Evolutionary conservation across 2,888 invertebrate species (phyloP), one percentile per base, ranked within the genome.

Genomic region (Ornithoptera priamus): DNA sequence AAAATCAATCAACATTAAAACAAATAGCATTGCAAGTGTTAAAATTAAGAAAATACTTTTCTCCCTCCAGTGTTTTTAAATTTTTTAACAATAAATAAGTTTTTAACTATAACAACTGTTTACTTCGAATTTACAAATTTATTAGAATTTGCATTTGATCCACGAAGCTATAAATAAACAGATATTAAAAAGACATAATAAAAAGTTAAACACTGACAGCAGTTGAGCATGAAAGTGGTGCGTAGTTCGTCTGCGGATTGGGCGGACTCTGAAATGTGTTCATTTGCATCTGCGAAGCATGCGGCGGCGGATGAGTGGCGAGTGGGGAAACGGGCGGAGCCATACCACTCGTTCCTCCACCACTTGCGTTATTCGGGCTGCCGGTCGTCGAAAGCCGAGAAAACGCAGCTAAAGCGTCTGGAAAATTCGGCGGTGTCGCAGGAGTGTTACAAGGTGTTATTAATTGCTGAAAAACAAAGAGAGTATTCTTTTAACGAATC

Each of bases 391-490:
- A 97, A 93, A 98, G 94, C 83, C 97, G 96, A 17, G 97, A 97
- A 86, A 98, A 97, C 67, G 97, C 97, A 74, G 97, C 93, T 74
- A 98, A 92, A 39, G 98, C 96, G 83, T 98, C 98, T 5, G 98
- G 98, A 84, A 98, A 98, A 89, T 97, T 98, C 50, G 98, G 98
- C 62, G 98, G 98, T 63, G 98, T 98, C 65, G 98, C 98, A 67
- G 98, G 98, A 70, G 98, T 98, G 87, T 98, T 98, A 81, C 97
- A 97, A 24, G 98, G 98, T 65, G 98, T 97, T 94, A 97, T 97
- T 89, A 96, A 89, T 95, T 97, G 94, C 87, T 93, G 86, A 77
- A 91, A 78, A 24, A 62, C 10, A 68, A 50, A 56, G 6, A 67
- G 22, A 8, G 20, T 1, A 22, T 20, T 10, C 22, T 22, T 22